Conservation (phyloP, 35 echinoderm and acorn worm genomes). For the Heliocidaris erythrogramma region DNA sequence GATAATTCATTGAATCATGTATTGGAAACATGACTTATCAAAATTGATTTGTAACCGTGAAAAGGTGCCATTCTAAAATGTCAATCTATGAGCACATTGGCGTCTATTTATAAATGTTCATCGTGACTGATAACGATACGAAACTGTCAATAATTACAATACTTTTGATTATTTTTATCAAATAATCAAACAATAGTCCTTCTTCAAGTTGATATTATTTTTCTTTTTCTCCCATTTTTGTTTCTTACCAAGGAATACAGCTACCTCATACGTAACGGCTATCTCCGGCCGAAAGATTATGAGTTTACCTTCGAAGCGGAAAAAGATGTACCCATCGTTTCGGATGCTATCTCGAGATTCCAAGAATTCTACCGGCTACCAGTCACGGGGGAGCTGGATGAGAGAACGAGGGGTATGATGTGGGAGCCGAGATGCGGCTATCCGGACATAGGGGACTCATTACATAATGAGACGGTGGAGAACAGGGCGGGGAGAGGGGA, state of each 20-base stretch:
- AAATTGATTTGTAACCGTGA: too few species aligned
- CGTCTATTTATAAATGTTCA: too few species aligned
- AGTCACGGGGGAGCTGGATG: slow-evolving; percentile 59
- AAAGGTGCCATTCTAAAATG: too few species aligned
- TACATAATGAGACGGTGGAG: slow-evolving; percentile 18
- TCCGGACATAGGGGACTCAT: slow-evolving; percentile 62
- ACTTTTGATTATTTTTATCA: neutral
- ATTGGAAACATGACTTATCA: too few species aligned
- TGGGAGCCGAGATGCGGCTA: slow-evolving; percentile 73
- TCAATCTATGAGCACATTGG: too few species aligned
- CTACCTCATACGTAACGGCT: slow-evolving; percentile 44
- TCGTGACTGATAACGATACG: neutral
- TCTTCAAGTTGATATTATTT: neutral
- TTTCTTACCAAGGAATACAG: slow-evolving; percentile 24
- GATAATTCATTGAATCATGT: too few species aligned
- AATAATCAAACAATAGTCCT: neutral
- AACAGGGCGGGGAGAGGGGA: neutral
- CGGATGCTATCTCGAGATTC: slow-evolving; percentile 60
- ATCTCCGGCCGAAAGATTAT: neutral
- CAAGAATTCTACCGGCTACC: slow-evolving; percentile 73
- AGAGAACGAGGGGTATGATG: slow-evolving; percentile 61
- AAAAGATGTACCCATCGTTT: neutral
- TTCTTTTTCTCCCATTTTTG: neutral
- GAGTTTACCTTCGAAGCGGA: slow-evolving; percentile 25
- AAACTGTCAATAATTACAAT: neutral